Conservation (phyloP, 1,140 invertebrate species). For the Probaryconus sp. region DNA sequence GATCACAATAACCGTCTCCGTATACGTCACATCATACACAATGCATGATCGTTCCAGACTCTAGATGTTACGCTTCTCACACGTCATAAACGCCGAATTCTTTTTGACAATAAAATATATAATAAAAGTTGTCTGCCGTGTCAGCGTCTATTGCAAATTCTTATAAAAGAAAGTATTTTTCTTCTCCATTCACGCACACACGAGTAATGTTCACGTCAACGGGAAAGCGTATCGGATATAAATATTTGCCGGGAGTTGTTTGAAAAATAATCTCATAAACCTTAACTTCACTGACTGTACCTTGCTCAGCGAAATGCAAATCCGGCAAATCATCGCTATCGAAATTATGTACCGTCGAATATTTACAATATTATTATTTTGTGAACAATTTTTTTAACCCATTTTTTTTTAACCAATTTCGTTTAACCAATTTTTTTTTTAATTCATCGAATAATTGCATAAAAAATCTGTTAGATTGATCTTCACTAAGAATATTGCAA, state of each 20-base stretch:
- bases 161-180: constrained; percentile 10
- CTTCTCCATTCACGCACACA: constrained; percentile 28
- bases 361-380: no score
- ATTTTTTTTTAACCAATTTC: no score
- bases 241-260: constrained; percentile 24
- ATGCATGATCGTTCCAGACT: constrained; percentile 58
- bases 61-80: constrained; percentile 51
- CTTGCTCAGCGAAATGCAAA: no score
- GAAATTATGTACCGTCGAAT: no score
- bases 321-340: no score
- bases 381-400: no score
- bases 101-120: constrained; percentile 49
- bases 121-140: constrained; percentile 40
- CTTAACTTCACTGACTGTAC: no score
- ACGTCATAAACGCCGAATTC: constrained; percentile 54
- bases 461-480: no score
- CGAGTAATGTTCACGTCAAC: constrained; percentile 21
- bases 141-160: constrained; percentile 16
- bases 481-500: no score
- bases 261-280: no score
- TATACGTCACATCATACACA: constrained; percentile 57
- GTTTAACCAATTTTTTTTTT: no score
- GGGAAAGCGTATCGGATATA: constrained; percentile 37
- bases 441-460: no score
- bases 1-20: constrained; percentile 16